These are phyloP conservation scores for Glyptemys insculpta DNA, from an alignment of 2,797 vertebrate species.

Conservation along the genomic window DNA sequence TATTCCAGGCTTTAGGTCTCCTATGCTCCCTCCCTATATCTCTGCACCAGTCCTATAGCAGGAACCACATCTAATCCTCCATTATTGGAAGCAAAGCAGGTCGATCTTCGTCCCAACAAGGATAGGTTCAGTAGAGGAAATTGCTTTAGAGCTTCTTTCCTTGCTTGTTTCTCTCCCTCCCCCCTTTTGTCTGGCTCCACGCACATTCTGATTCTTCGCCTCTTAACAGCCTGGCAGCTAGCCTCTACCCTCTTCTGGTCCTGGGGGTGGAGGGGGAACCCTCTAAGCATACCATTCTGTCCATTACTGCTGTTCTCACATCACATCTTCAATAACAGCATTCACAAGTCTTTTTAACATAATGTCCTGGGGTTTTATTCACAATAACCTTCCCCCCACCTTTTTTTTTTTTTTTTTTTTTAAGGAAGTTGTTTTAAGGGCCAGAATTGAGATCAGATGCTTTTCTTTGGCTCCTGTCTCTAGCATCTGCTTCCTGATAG, in stretches of 20 bases:
- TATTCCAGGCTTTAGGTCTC: not conserved
- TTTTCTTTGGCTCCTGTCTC: not conserved
- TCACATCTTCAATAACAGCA: no score
- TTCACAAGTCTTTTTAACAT: not conserved
- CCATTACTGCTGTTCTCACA: not conserved
- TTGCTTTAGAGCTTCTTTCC: not conserved
- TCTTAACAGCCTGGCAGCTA: not conserved
- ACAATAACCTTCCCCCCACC: rapidly evolving
- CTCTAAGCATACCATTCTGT: not conserved
- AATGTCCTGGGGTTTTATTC: not conserved
- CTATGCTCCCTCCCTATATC: not conserved
- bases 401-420: not conserved
- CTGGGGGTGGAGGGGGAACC: not conserved
- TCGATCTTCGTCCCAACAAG: not conserved
- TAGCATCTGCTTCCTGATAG: not conserved
- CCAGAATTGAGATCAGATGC: not conserved
- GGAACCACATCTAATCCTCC: not conserved
- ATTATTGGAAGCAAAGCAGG: not conserved
- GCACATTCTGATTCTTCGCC: not conserved
- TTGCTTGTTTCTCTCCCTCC: not conserved
- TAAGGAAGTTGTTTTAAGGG: not conserved
- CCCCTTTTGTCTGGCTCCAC: not conserved
- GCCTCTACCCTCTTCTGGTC: not conserved
- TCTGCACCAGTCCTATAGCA: not conserved
- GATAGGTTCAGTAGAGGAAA: not conserved